phyloP scores from a whole-genome alignment of 2,797 vertebrate species.

The Parotocinclus haroldoi region DNA sequence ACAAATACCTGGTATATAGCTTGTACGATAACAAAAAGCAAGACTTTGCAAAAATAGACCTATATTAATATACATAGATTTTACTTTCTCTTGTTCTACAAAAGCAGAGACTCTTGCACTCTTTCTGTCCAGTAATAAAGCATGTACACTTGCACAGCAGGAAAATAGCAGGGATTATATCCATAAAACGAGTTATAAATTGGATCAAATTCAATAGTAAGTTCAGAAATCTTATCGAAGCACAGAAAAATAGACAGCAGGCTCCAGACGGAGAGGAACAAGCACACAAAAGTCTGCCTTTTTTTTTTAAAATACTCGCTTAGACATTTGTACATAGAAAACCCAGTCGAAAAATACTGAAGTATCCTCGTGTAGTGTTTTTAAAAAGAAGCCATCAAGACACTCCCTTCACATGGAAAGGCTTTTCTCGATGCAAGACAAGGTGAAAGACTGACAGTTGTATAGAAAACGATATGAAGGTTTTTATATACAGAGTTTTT shows the following conservation, averaged over 20 bases:
- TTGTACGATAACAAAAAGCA: slow-evolving; percentile 54
- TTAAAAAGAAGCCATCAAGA: slow-evolving; percentile 30
- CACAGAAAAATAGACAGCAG: slow-evolving; percentile 61
- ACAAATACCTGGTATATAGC: slow-evolving; percentile 45
- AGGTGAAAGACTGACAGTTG: too few relatives aligned
- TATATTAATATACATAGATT: slow-evolving; percentile 67
- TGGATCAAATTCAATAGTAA: slow-evolving; percentile 20
- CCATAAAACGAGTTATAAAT: slow-evolving; percentile 23
- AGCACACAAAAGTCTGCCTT: slow-evolving; percentile 50
- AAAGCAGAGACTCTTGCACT: slow-evolving; percentile 35
- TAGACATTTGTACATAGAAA: slow-evolving; percentile 52
- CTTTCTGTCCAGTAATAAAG: slow-evolving; percentile 30
- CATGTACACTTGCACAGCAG: slow-evolving; percentile 28
- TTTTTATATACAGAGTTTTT: too few relatives aligned
- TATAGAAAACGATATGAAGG: too few relatives aligned
- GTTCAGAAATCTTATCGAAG: slow-evolving; percentile 48
- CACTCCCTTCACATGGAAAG: not conserved
- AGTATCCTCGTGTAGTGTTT: slow-evolving; percentile 55
- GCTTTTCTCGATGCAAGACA: not conserved
- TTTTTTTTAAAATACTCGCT: slow-evolving; percentile 50
- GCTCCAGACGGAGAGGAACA: slow-evolving; percentile 50
- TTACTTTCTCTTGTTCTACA: slow-evolving; percentile 42
- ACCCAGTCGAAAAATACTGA: slow-evolving; percentile 55
- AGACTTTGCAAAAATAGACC: slow-evolving; percentile 73
- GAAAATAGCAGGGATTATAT: slow-evolving; percentile 17